Evolutionary conservation across 2,797 vertebrate species (phyloP).

Genomic region (Tinamus major): DNA sequence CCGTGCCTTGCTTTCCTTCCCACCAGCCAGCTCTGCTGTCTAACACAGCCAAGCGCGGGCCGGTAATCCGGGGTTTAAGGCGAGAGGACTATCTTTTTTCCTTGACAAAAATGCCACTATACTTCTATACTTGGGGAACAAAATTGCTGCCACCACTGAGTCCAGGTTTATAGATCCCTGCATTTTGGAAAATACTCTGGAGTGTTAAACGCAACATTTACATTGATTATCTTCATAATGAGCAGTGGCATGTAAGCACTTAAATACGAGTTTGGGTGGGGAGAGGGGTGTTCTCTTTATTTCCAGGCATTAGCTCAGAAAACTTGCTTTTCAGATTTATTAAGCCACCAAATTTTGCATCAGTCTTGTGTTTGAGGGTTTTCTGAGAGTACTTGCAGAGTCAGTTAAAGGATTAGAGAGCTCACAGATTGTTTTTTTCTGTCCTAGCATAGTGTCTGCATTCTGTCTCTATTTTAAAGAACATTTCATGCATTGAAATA

Average conservation of each 20-base stretch:
- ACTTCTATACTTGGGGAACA: background rate
- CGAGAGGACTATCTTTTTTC: background rate
- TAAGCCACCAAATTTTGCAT: background rate
- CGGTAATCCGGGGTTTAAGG: background rate
- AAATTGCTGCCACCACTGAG: background rate
- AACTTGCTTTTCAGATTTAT: background rate
- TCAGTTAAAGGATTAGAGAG: background rate
- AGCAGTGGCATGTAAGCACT: background rate
- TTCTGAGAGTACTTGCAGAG: background rate
- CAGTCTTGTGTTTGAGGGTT: background rate
- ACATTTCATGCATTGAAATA: background rate
- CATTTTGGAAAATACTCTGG: background rate
- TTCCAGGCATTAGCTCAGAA: background rate
- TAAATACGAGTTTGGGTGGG: background rate
- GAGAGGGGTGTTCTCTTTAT: background rate
- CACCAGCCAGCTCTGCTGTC: background rate
- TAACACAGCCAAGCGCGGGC: background rate
- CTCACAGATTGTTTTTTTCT: background rate
- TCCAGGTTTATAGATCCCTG: background rate
- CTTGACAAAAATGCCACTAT: background rate
- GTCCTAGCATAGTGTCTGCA: rapidly evolving
- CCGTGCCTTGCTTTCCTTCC: background rate
- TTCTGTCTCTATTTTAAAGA: background rate
- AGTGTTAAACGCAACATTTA: background rate
- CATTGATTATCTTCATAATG: background rate